A percentile compares a stretch with the other conserved stretches of the same genome.
Evolutionary conservation across 2,888 invertebrate genomes (phyloP).

Genomic region (Ochlodes sylvanus): DNA sequence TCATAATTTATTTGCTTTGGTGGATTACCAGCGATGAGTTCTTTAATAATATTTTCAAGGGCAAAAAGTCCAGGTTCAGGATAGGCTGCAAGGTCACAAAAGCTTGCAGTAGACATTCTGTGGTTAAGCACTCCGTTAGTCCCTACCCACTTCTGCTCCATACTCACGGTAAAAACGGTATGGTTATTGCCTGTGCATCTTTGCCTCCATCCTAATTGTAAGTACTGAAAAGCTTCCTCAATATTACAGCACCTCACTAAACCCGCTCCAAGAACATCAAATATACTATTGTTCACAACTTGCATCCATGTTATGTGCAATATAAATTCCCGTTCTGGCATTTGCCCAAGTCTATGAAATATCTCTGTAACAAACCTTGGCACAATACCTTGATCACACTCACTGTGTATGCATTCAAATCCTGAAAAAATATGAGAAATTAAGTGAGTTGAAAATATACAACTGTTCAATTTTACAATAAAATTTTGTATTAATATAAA

Average conservation of each 20-base stretch:
- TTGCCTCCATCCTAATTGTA: constrained; percentile 87
- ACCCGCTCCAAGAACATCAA: constrained; percentile 84
- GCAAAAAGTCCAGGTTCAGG: constrained; percentile 87
- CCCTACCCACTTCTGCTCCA: constrained; percentile 90
- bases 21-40: constrained; percentile 82
- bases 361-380: constrained; percentile 90
- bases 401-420: constrained; percentile 84
- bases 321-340: constrained; percentile 87
- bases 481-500: no score
- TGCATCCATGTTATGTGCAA: constrained; percentile 90
- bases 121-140: constrained; percentile 88
- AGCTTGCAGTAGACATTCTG: constrained; percentile 89
- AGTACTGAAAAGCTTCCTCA: constrained; percentile 89
- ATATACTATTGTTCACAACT: constrained; percentile 87
- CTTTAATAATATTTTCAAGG: constrained; percentile 87
- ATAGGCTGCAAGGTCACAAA: constrained; percentile 87
- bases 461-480: background rate
- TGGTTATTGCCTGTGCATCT: constrained; percentile 86
- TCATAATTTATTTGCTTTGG: constrained; percentile 84
- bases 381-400: constrained; percentile 89
- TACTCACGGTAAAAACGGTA: constrained; percentile 89
- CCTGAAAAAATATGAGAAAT: constrained; percentile 59
- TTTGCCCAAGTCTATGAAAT: constrained; percentile 87
- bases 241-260: constrained; percentile 86
- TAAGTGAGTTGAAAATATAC: background rate